Evolutionary conservation across 2,888 invertebrate species (phyloP), one percentile per base, ranked within the genome.

Genomic region (Sarcophaga caerulescens): DNA sequence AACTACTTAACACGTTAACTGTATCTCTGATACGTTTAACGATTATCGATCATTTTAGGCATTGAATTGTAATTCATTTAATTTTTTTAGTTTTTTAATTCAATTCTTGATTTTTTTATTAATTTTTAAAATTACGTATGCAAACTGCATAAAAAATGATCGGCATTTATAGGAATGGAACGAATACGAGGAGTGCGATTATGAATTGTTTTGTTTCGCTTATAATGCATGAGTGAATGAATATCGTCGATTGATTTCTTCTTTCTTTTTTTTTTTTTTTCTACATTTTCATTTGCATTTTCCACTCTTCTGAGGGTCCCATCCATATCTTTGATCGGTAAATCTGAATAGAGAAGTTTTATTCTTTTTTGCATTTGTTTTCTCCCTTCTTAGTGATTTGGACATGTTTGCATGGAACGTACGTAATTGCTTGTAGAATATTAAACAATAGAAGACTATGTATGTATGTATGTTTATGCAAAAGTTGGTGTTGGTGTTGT

Each of bases 271-370:
- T 14, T 47, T 0, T 47, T 14, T 12, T 47, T 47, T 47, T 14
- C 14, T 47, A 14, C 4, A 47, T 14, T 47, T 47, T 47, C 47
- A 47, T 47, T 2, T 47, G 14, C 47, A 47, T 47, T 47, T 52
- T 17, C 0, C 52, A 52, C 52, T 52, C 17, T 17, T 14, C 12
- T 52, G 1, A 17, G 17, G 52, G 12, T 1, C 52, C 14, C 17
- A 52, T 52, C 14, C 17, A 52, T 52, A 52, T 52, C 52, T 52
- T 52, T 52, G 52, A 52, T 52, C 52, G 17, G 52, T 73, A 73
- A 35, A 83, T 78, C 76, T 83, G 68, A 68, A 78, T 59, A 45
- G 21, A 65, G 14, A 70, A 70, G 11, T 14, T 70, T 62, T 66
- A 17, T 59, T 60, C 4, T 17, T 2, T 4, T 59, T 45, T 12